phyloP scores from a whole-genome alignment of 2,797 vertebrate genomes.

The Xyrichtys novacula region DNA sequence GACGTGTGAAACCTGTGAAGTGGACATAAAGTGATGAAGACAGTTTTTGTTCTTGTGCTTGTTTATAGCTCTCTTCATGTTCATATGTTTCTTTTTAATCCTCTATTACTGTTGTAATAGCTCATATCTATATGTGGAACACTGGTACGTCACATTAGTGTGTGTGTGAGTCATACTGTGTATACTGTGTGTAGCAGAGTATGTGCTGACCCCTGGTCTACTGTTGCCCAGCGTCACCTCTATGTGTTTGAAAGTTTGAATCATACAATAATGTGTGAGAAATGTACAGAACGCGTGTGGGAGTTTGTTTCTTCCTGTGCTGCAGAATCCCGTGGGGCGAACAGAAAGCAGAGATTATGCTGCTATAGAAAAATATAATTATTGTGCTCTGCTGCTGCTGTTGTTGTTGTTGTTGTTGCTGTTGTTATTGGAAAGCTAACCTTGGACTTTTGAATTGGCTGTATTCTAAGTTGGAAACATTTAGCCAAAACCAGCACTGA shows the following conservation, averaged over 20 bases:
- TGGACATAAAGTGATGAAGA: slow-evolving; percentile 12
- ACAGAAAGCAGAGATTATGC: slow-evolving; percentile 14
- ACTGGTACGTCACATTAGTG: slow-evolving; percentile 20
- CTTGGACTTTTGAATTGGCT: slow-evolving; percentile 5
- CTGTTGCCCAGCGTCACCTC: slow-evolving; percentile 22
- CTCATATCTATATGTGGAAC: slow-evolving; percentile 42
- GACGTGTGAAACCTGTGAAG: neutral
- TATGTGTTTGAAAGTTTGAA: slow-evolving; percentile 29
- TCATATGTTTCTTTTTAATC: slow-evolving; percentile 10
- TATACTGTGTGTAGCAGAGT: neutral
- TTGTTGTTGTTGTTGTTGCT: neutral
- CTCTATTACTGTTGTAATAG: neutral
- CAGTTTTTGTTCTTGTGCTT: neutral
- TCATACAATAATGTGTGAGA: slow-evolving; percentile 33
- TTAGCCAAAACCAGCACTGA: neutral
- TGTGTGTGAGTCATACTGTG: neutral
- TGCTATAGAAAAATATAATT: neutral
- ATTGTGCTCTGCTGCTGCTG: neutral
- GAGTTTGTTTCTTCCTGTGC: slow-evolving; percentile 16
- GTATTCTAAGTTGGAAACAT: neutral
- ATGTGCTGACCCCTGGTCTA: slow-evolving; percentile 20
- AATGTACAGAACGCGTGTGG: slow-evolving; percentile 20
- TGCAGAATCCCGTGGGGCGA: slow-evolving; percentile 6
- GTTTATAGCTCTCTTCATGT: neutral
- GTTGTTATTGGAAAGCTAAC: neutral